Base-by-base conservation (phyloP, 2,797 vertebrate genomes). In the Platyrinchus mystaceus region DNA sequence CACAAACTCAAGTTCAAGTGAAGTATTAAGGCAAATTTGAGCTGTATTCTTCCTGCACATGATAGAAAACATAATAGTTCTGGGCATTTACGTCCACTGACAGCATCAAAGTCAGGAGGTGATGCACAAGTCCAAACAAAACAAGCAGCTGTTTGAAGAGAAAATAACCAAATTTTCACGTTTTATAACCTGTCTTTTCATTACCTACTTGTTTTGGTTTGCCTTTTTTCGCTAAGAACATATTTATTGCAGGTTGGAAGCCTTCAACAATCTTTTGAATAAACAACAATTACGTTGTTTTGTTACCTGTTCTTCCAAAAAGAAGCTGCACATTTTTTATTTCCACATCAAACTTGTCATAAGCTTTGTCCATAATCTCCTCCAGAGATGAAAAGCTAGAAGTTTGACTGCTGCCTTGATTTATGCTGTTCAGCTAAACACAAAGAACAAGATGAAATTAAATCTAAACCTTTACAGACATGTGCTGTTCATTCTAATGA, bases 291-390 rank as follows among this genome's bases (percentile, higher is more conserved):
- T 49, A 19, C 4, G 16, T 27, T 47, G 34, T 15, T 78, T 86
- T 78, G 13, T 84, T 98, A 99, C 99, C 99, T 98, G 98, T 97
- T 96, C 98, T 99, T 98, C 98, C 98, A 97, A 99, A 99, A 16
- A 99, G 98, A 64, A 99, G 97, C 50, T 99, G 99, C 13, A 99
- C 99, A 37, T 98, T 98, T 89, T 98, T 98, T 53, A 99, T 98
- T 97, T 99, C 97, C 76, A 99, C 97, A 34, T 98, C 98, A 95
- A 99, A 99, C 76, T 98, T 98, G 92, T 99, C 99, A 69, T 99
- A 99, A n/a, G 99, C 99, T 89, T 99, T 98, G 92, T 99, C 99
- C 98, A 99, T 99, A 85, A 99, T 99, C 93, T 99, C 99, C 93
- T 99, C 99, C 85, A 99, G 96, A 43, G 99, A 99, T 6, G 98